Conservation (phyloP, 2,797 vertebrate genomes). For the Cossypha dichroa region DNA sequence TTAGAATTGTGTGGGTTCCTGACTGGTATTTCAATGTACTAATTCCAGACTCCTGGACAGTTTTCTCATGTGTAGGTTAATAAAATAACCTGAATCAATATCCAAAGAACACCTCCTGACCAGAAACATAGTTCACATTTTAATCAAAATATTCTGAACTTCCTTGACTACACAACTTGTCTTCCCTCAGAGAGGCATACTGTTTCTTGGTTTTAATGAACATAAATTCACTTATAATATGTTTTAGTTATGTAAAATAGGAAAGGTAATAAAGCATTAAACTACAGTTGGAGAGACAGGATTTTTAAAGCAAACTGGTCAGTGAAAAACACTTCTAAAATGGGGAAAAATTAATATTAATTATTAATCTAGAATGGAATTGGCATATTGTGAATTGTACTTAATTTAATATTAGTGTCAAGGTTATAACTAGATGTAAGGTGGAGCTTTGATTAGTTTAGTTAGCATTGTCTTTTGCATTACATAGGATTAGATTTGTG, state of each 20-base stretch:
- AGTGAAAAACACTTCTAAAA: neutral
- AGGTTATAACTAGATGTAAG: neutral
- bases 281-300: neutral
- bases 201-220: neutral
- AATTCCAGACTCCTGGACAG: neutral
- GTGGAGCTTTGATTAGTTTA: neutral
- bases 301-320: neutral
- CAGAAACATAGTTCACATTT: neutral
- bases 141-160: neutral
- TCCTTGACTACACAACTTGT: neutral
- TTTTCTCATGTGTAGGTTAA: neutral
- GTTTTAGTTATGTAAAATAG: neutral
- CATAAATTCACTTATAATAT: neutral
- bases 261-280: neutral
- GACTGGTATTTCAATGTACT: neutral
- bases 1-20: neutral
- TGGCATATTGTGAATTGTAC: neutral
- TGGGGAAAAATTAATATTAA: neutral
- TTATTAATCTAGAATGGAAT: neutral
- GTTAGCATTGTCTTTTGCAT: neutral
- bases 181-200: neutral
- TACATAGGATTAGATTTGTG: neutral
- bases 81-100: neutral
- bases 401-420: neutral
- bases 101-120: neutral